Conservation (phyloP, 2,113 vertebrate genomes). For the Festucalex cinctus region DNA sequence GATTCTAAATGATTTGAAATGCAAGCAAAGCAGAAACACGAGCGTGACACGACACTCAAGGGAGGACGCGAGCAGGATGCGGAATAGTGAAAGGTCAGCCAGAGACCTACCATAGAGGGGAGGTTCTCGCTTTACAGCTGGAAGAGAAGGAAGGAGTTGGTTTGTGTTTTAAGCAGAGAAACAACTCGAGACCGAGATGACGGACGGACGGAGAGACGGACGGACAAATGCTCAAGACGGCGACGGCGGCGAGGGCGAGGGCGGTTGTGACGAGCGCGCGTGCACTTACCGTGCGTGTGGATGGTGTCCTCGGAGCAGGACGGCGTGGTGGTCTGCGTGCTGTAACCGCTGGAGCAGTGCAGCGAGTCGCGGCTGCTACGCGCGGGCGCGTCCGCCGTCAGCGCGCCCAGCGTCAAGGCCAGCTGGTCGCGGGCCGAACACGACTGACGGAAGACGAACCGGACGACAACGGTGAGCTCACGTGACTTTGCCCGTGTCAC, state of each 20-base stretch:
- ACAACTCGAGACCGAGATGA: not conserved
- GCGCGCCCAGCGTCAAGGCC: slow-evolving; percentile 64
- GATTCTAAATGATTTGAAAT: too few species aligned
- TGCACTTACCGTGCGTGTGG: slow-evolving; percentile 73
- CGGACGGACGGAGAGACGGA: not conserved
- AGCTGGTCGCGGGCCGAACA: slow-evolving; percentile 74
- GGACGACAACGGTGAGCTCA: too few species aligned
- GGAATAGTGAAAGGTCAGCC: slow-evolving; percentile 1
- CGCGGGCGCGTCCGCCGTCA: slow-evolving; percentile 65
- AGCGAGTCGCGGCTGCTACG: slow-evolving; percentile 78
- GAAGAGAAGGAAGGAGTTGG: slow-evolving; percentile 63
- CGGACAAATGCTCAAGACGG: not conserved
- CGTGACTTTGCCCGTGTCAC: too few species aligned
- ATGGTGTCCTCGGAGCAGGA: slow-evolving; percentile 83
- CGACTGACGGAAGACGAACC: too few species aligned
- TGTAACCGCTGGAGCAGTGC: slow-evolving; percentile 82
- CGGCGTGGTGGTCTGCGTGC: slow-evolving; percentile 82
- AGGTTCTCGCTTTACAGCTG: slow-evolving; percentile 77
- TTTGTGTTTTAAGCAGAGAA: slow-evolving; percentile 34
- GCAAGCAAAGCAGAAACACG: too few species aligned
- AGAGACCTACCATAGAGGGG: slow-evolving; percentile 77
- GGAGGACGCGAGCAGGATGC: not conserved
- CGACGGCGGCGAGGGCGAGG: too few species aligned
- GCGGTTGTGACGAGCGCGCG: not conserved
- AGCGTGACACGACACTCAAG: not conserved